Evolutionary conservation across 2,113 vertebrate genomes (phyloP).

Genomic region (Mixornis gularis): DNA sequence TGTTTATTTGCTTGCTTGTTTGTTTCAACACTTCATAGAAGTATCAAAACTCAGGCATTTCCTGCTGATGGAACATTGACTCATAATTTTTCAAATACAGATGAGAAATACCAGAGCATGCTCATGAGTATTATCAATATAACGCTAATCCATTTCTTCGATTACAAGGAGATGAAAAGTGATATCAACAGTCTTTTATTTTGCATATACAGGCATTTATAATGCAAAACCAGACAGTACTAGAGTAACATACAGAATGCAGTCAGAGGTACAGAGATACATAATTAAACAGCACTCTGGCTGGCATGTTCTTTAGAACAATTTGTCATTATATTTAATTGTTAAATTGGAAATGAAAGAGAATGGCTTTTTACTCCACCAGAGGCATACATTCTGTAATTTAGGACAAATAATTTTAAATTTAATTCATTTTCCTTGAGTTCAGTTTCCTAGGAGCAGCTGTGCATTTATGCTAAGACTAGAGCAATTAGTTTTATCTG

Average conservation of each 20-base stretch:
- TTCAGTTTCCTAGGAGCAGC: not conserved
- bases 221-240: not conserved
- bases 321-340: not conserved
- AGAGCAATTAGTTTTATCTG: not conserved
- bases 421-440: not conserved
- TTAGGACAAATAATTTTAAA: not conserved
- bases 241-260: not conserved
- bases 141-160: not conserved
- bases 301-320: not conserved
- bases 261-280: not conserved
- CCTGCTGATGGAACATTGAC: slow-evolving; percentile 10
- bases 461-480: not conserved
- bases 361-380: not conserved
- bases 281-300: not conserved
- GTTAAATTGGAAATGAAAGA: not conserved
- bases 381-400: not conserved
- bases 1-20: not conserved
- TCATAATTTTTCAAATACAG: slow-evolving; percentile 2
- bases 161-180: not conserved
- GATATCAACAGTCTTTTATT: not conserved
- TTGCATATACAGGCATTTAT: not conserved
- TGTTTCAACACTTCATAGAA: not conserved
- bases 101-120: not conserved
- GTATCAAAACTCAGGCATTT: not conserved
- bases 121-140: not conserved